Evolutionary conservation across 2,797 vertebrate species (phyloP), one percentile per base, ranked within the genome.

Genomic region (Apodemus agrarius): DNA sequence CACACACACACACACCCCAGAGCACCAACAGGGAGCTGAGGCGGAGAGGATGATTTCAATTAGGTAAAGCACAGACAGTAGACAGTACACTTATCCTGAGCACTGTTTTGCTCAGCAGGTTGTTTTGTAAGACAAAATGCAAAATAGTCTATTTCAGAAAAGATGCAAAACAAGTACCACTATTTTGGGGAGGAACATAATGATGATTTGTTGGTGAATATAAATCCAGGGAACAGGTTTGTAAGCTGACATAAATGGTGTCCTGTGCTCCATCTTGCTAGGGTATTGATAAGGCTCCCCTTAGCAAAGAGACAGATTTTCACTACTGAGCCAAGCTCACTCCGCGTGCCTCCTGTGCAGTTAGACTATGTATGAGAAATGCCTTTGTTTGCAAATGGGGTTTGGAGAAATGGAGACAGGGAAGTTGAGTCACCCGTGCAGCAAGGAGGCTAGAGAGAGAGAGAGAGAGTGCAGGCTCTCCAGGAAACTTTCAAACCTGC

Each of bases 131-230:
- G 96, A 96, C 96, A 96, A 97, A 96, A 97, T 88, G 95, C 82
- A 98, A 98, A 98, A 96, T 59, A 98, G 93, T 84, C 24, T 96
- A 95, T 98, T 98, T 98, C 96, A 97, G 97, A 96, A 78, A 93
- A 92, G 95, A 98, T 95, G 43, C 43, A 86, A 86, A 86, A 52
- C 86, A 97, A 97, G 97, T 49, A 96, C 72, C 83, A 92, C 93
- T 90, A 57, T 75, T 98, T 98, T 96, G 83, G 95, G 96, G 82
- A 98, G 54, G 95, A 98, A 98, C n/a, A 95, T 96, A 98, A 98
- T 96, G 97, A 87, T 81, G 83, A 93, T 95, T 97, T 97, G 94
- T 91, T 92, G 84, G 78, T 80, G 97, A 98, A 96, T 90, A 96
- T 65, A 96, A 98, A 98, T 93, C 95, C 97, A 96, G 97, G 93